phyloP scores from a whole-genome alignment of 2,888 invertebrate genomes.

The Standfussiana lucernea region DNA sequence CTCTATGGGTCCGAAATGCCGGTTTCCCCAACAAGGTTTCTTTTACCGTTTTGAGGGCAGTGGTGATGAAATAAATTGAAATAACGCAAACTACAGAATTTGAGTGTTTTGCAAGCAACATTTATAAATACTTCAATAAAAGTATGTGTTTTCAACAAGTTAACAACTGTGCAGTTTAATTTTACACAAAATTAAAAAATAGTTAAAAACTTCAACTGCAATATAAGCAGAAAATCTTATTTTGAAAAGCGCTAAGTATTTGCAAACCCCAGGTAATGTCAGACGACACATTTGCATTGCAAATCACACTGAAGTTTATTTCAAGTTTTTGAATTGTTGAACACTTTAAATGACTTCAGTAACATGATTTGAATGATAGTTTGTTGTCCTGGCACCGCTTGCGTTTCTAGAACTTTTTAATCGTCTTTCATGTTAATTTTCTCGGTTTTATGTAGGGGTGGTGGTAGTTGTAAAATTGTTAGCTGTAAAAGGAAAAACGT shows the following conservation, averaged over 20 bases:
- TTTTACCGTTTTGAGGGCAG: too few relatives aligned
- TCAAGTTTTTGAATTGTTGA: conserved; percentile 66
- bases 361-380: conserved; percentile 66
- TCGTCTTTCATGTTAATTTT: conserved; percentile 52
- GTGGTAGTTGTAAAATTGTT: conserved; percentile 24
- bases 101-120: too few relatives aligned
- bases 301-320: conserved; percentile 47
- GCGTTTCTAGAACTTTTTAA: conserved; percentile 53
- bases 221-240: conserved; percentile 40
- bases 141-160: not conserved
- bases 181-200: not conserved
- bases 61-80: too few relatives aligned
- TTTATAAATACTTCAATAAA: too few relatives aligned
- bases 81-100: too few relatives aligned
- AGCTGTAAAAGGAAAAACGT: not conserved
- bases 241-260: conserved; percentile 42
- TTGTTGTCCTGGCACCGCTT: conserved; percentile 47
- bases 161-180: not conserved
- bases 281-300: conserved; percentile 59
- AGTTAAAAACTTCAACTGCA: conserved; percentile 17
- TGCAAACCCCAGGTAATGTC: conserved; percentile 46
- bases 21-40: too few relatives aligned
- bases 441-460: conserved; percentile 12
- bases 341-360: conserved; percentile 64
- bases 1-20: too few relatives aligned